phyloP scores from a whole-genome alignment of 2,888 invertebrate species.

The Pseudoips prasinana region DNA sequence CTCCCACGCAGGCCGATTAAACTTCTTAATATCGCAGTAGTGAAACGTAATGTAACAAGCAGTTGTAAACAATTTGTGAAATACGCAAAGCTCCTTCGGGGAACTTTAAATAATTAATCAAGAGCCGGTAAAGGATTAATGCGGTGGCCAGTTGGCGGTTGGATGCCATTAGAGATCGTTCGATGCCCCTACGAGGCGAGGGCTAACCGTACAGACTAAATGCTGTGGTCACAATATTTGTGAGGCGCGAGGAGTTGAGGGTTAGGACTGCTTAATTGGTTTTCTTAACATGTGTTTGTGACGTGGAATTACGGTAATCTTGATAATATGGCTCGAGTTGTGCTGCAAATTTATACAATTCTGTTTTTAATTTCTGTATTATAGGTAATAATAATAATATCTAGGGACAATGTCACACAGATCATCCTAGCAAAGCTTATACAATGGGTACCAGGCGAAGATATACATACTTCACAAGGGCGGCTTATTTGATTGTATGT shows the following conservation, averaged over 20 bases:
- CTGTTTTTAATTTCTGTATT: too few relatives aligned
- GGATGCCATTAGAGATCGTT: slow-evolving; percentile 76
- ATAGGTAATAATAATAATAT: too few relatives aligned
- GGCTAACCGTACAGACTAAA: slow-evolving; percentile 51
- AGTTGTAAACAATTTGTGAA: slow-evolving; percentile 67
- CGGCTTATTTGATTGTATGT: too few relatives aligned
- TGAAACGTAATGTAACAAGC: slow-evolving; percentile 35
- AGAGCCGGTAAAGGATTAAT: slow-evolving; percentile 78
- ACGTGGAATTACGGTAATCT: slow-evolving; percentile 16
- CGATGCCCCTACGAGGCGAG: slow-evolving; percentile 55
- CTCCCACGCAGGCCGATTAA: too few relatives aligned
- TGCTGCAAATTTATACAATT: too few relatives aligned
- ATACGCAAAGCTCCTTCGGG: slow-evolving; percentile 50
- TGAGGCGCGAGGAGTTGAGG: slow-evolving; percentile 44
- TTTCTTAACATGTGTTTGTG: slow-evolving; percentile 34
- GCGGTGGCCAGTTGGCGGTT: slow-evolving; percentile 78
- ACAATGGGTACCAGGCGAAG: too few relatives aligned
- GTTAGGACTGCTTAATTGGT: slow-evolving; percentile 41
- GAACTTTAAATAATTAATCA: slow-evolving; percentile 80
- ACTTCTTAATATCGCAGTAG: background rate
- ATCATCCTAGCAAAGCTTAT: too few relatives aligned
- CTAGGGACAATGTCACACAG: too few relatives aligned
- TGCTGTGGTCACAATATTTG: slow-evolving; percentile 71
- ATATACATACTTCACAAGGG: too few relatives aligned
- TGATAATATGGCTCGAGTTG: slow-evolving; percentile 3